These are phyloP conservation scores for Poeciliopsis presidionis DNA, from an alignment of 2,797 vertebrate genomes.

Conservation along the genomic window DNA sequence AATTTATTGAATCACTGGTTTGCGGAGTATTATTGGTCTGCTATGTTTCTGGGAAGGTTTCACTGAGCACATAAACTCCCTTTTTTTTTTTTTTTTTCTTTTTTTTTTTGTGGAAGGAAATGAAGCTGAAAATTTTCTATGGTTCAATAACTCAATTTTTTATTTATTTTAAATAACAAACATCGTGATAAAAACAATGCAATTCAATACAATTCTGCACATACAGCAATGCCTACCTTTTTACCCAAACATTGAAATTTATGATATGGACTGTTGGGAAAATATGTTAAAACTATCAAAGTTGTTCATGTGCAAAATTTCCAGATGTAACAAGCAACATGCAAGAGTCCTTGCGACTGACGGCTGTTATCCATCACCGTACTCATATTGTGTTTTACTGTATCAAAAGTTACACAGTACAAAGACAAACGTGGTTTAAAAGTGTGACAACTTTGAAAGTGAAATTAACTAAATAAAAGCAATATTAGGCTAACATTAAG, in stretches of 20 bases:
- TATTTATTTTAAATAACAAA: neutral
- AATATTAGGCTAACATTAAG: too few species aligned
- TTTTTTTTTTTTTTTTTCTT: slow-evolving; percentile 2
- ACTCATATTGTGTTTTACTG: too few species aligned
- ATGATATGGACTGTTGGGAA: neutral
- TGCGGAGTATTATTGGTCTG: slow-evolving; percentile 48
- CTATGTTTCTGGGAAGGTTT: slow-evolving; percentile 55
- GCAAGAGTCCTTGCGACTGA: too few species aligned
- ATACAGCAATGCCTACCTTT: neutral
- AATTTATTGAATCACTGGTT: slow-evolving; percentile 68
- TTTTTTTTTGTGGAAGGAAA: slow-evolving; percentile 24
- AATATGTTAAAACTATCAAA: neutral
- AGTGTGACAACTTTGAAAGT: too few species aligned
- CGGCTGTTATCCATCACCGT: too few species aligned
- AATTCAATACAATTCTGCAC: too few species aligned
- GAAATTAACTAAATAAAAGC: too few species aligned
- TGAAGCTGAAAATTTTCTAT: slow-evolving; percentile 5
- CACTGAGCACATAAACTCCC: slow-evolving; percentile 36
- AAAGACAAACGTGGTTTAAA: too few species aligned
- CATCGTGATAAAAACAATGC: too few species aligned
- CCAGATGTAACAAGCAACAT: too few species aligned
- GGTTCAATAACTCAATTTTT: neutral
- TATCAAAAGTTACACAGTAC: too few species aligned
- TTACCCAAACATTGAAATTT: neutral
- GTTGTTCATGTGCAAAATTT: too few species aligned